Evolutionary conservation across 2,888 invertebrate genomes (phyloP), one percentile per base, ranked within the genome.

Genomic region (Hybos culiciformis): DNA sequence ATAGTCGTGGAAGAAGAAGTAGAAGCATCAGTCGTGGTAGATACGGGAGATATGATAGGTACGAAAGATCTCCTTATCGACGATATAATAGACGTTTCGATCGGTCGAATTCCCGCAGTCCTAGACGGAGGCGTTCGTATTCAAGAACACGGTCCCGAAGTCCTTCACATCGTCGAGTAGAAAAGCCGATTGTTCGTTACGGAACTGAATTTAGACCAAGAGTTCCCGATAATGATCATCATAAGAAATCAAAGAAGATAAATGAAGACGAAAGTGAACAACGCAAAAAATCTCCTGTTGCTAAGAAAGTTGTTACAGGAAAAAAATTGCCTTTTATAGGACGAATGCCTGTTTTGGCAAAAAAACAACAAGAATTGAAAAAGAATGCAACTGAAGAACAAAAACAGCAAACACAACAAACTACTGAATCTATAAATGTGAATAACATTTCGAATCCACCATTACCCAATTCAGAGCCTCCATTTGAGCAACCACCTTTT

Each of bases 321-420:
- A 80, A 79, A 48, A 85, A 84, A 60, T 69, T 86, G 58, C 86
- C 86, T 0, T 86, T 87, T 53, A 87, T 87, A 50, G 88, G 87
- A 50, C 76, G 85, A 60, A 80, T 87, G 78, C 87, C 87, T 0
- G 73, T 87, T 11, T 83, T 82, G 56, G 82, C 68, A 18, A 72
- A 72, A 46, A 72, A 73, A 41, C 67, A 68, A 21, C 54, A 67
- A 0, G 44, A 34, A 8, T 49, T 39, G 6, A 45, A 52, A 7
- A 32, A 42, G 3, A 50, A 46, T 6, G 48, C 44, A 42, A 49
- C 48, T 9, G 49, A 49, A 14, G 45, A 41, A 3, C 43, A 39
- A 9, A 9, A 26, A 1, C 15, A 39, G 11, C 43, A 29, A 19
- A 29, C 42, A 23, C 33, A n/a, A 15, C 42, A 29, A 17, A 47